Percentiles rank a stretch among this genome's conserved stretches.
These are phyloP conservation scores for Myiotriccus ornatus DNA, from an alignment of 2,797 vertebrate genomes.

Conservation along the genomic window DNA sequence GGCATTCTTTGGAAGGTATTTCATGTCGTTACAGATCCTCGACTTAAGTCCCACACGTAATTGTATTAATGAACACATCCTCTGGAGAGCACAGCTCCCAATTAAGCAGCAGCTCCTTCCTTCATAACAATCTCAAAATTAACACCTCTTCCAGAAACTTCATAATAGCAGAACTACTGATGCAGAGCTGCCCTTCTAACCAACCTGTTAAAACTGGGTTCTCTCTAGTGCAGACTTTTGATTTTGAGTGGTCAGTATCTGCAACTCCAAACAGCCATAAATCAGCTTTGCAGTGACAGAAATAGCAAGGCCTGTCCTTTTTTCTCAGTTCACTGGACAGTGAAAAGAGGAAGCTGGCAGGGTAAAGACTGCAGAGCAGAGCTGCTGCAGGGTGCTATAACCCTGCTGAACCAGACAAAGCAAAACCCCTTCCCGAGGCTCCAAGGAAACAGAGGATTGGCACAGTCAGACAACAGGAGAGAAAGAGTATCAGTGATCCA, in stretches of 20 bases:
- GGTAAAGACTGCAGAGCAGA: background rate
- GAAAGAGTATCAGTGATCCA: background rate
- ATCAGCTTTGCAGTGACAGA: background rate
- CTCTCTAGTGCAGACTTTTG: background rate
- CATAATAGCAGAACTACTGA: background rate
- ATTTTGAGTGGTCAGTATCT: background rate
- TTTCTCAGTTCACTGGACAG: background rate
- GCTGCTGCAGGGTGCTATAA: background rate
- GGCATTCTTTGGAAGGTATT: background rate
- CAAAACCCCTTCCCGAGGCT: background rate
- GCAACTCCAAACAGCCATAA: background rate
- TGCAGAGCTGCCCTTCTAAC: background rate
- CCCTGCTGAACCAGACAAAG: background rate
- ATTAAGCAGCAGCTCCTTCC: background rate
- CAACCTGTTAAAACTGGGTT: background rate
- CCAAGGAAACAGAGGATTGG: background rate
- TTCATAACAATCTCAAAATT: background rate
- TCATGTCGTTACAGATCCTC: background rate
- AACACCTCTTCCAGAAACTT: background rate
- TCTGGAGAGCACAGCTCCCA: background rate
- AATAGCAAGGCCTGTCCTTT: background rate
- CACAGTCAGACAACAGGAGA: background rate
- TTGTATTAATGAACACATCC: background rate
- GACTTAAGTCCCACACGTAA: background rate
- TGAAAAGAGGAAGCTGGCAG: background rate